Conservation (phyloP, 2,797 vertebrate genomes). For the Lacerta viridis region DNA sequence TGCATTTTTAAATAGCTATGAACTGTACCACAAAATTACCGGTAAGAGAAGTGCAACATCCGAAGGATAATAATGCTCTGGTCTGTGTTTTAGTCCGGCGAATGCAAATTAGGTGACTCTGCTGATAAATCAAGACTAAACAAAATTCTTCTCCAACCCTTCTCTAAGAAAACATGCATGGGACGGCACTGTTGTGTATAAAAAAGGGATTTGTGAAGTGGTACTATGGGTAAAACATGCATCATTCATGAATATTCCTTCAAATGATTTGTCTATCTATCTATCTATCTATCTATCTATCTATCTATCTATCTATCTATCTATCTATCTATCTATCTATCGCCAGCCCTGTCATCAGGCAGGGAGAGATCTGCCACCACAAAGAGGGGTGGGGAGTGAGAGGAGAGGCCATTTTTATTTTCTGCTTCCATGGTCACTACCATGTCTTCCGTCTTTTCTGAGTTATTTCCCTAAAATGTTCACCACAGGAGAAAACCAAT, state of each 20-base stretch:
- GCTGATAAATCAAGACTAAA: too few species aligned
- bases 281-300: too few species aligned
- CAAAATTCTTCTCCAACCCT: too few species aligned
- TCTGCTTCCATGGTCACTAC: neutral
- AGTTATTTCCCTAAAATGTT: neutral
- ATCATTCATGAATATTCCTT: fast-evolving
- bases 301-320: too few species aligned
- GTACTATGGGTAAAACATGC: constrained; percentile 27
- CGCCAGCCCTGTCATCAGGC: too few species aligned
- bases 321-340: neutral
- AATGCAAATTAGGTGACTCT: too few species aligned
- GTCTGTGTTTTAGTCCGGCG: too few species aligned
- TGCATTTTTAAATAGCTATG: too few species aligned
- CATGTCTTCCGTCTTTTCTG: neutral
- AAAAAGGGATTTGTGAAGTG: neutral
- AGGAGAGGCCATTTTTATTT: neutral
- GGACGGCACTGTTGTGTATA: neutral
- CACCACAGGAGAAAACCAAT: neutral
- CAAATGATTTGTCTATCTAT: neutral
- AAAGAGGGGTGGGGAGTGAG: too few species aligned
- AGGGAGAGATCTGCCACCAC: neutral
- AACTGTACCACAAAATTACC: too few species aligned
- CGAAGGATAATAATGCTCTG: too few species aligned
- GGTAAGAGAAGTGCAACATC: too few species aligned
- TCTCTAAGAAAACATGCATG: neutral